phyloP scores from a whole-genome alignment of 2,113 vertebrate genomes.

The Upupa epops region DNA sequence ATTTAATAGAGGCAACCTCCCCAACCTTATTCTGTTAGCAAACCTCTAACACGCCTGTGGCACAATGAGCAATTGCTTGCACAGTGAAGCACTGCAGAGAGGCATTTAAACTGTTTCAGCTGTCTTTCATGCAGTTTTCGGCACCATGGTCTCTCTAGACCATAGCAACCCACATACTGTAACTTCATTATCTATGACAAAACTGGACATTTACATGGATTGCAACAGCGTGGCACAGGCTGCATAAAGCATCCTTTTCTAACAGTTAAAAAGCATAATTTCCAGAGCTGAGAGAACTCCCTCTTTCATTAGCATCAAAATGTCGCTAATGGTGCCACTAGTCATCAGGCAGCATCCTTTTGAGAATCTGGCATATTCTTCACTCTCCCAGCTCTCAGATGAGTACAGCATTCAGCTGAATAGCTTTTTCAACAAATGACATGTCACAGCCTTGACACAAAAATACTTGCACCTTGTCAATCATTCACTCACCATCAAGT shows the following conservation, averaged over 20 bases:
- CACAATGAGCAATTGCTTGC: neutral
- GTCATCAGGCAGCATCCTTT: constrained; percentile 38
- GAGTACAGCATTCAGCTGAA: constrained; percentile 28
- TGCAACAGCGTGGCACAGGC: neutral
- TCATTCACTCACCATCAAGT: constrained; percentile 57
- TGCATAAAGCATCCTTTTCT: constrained; percentile 15
- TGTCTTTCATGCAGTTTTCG: neutral
- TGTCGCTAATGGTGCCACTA: constrained; percentile 53
- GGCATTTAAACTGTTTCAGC: neutral
- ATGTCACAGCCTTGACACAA: constrained; percentile 60
- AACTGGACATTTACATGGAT: neutral
- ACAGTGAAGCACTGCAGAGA: neutral
- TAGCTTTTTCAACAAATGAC: constrained; percentile 64
- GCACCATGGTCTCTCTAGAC: neutral
- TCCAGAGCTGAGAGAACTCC: constrained; percentile 31
- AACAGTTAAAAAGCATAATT: constrained; percentile 28
- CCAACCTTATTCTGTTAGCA: neutral
- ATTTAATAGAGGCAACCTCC: neutral
- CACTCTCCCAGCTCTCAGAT: constrained; percentile 29
- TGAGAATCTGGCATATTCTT: constrained; percentile 22
- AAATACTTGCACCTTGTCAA: constrained; percentile 64
- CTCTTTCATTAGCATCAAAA: constrained; percentile 60
- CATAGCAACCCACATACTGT: neutral
- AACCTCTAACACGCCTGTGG: neutral
- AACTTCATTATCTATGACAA: constrained; percentile 3